Conservation (phyloP, 2,888 invertebrate species). For the Drosophila emarginata region DNA sequence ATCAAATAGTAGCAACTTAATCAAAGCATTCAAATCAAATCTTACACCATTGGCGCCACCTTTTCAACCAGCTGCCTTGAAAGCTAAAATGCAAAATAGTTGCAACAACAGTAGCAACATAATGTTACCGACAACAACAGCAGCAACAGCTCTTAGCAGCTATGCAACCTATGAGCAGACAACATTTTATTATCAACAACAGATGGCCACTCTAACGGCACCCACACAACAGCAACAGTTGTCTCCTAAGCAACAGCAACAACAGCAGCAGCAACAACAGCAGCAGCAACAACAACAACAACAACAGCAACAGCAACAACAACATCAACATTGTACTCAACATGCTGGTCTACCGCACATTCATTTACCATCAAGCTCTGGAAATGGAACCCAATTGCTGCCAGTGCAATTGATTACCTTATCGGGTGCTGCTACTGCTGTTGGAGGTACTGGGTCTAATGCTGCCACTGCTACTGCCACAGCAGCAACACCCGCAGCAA, state of each 20-base stretch:
- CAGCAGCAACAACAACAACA: conserved; percentile 44
- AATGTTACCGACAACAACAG: conserved; percentile 10
- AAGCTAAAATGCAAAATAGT: conserved; percentile 51
- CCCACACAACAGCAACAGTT: conserved; percentile 46
- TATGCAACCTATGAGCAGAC: conserved; percentile 75
- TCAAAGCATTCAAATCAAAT: conserved; percentile 78
- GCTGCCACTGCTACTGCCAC: conserved; percentile 54
- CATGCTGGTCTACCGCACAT: conserved; percentile 69
- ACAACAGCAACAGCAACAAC: conserved; percentile 42
- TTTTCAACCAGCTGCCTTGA: conserved; percentile 71
- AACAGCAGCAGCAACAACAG: conserved; percentile 49
- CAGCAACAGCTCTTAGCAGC: conserved; percentile 26
- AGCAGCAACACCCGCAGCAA: conserved; percentile 56
- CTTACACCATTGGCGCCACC: conserved; percentile 78
- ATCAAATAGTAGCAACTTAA: conserved; percentile 51
- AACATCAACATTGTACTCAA: conserved; percentile 72
- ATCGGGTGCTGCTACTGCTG: conserved; percentile 66
- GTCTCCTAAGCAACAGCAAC: conserved; percentile 30
- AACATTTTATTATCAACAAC: conserved; percentile 72
- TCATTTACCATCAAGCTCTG: conserved; percentile 56
- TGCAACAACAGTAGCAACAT: conserved; percentile 34
- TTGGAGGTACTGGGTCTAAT: conserved; percentile 52
- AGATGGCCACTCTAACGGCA: conserved; percentile 47
- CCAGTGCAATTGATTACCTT: conserved; percentile 83
- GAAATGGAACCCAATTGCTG: conserved; percentile 83